Evolutionary conservation across 2,113 vertebrate species (phyloP).

Genomic region (Lontra canadensis): DNA sequence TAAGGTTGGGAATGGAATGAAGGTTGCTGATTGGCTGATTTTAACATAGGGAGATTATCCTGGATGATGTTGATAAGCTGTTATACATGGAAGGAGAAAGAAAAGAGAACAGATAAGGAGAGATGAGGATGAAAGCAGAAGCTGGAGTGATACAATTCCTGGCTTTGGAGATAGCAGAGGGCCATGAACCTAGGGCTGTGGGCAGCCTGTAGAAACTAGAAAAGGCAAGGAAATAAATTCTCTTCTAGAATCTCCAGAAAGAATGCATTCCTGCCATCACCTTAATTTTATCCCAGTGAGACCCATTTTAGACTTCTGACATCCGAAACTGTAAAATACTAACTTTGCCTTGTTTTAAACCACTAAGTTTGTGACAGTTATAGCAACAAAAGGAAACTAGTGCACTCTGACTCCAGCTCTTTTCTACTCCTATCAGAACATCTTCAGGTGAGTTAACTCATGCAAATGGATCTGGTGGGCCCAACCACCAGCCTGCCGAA

Average conservation of each 20-base stretch:
- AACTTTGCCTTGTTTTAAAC: neutral
- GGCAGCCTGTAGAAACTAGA: neutral
- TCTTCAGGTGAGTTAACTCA: neutral
- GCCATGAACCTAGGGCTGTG: neutral
- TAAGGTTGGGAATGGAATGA: neutral
- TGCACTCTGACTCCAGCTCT: neutral
- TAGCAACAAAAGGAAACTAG: neutral
- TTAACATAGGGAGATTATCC: neutral
- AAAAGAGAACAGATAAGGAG: neutral
- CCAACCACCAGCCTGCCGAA: neutral
- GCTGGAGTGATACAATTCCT: neutral
- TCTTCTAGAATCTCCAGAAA: neutral
- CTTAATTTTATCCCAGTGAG: neutral
- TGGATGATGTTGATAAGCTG: neutral
- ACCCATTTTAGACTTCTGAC: neutral
- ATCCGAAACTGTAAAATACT: neutral
- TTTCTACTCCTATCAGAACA: neutral
- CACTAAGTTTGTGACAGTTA: neutral
- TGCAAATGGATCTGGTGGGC: neutral
- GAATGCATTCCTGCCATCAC: neutral
- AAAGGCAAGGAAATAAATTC: neutral
- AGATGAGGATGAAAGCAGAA: neutral
- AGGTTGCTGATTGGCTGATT: neutral
- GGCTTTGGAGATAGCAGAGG: neutral
- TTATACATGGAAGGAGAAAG: neutral